Base-by-base conservation (phyloP, 2,113 vertebrate species). In the Orthonyx spaldingii region DNA sequence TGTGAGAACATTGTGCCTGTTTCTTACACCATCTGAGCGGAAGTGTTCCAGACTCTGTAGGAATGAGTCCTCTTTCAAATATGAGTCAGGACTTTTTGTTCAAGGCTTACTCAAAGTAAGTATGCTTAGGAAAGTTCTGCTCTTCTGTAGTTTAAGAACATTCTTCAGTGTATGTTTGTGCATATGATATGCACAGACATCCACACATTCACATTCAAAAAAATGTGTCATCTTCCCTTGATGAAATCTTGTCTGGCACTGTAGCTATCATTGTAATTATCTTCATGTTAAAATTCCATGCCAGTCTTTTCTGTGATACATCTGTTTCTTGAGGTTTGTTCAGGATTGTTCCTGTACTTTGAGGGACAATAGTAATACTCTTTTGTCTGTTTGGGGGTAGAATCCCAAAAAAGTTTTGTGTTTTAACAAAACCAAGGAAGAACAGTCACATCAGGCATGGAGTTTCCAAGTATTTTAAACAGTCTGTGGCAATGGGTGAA, bases 101-200 rank as follows among this genome's bases (percentile, higher is more conserved):
- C 99, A 99, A 98, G 99, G 99, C 41, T 98, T 99, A 75, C 98
- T 99, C 35, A 99, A 99, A 98, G 99, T 99, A 98, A 95, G 94
- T 96, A 50, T 7, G 2, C 42, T 74, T 37, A 70, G 30, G 39
- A 49, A 47, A 90, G 53, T 87, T 71, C 17, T 89, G 0, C 57
- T 70, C n/a, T 57, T 57, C 42, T 32, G 13, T 63, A 64, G 22
- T 68, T 63, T 41, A 68, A 55, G 42, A 55, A 20, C 5, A 41
- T 66, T 22, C 26, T 83, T 71, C 19, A 20, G 0, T 55, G 13
- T 35, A 20, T 46, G 7, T 28, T 8, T 76, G 52, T 69, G 55
- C 18, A 4, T 59, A 4, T 37, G 24, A 35, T 55, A 15, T 1
- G 7, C 27, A 47, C 17, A 32, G 0, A 0, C 9, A 9, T n/a